Conservation (phyloP, 2,113 vertebrate species). For the Syngnathus typhle region DNA sequence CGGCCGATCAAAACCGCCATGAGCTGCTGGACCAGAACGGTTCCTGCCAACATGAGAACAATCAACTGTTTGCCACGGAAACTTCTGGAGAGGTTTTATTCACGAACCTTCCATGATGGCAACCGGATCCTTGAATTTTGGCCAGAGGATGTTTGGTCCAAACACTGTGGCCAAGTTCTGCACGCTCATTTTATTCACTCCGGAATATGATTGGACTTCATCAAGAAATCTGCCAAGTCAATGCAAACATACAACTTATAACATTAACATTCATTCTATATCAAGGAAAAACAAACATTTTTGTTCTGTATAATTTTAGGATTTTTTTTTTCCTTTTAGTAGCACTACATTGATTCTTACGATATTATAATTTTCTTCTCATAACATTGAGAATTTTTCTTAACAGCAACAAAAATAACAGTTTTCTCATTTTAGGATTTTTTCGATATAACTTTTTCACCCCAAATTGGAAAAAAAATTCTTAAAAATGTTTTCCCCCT, state of each 20-base stretch:
- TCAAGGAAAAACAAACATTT: too few relatives aligned
- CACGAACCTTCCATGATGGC: slow-evolving; percentile 92
- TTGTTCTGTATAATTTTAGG: too few relatives aligned
- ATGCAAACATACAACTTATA: not conserved
- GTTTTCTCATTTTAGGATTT: too few relatives aligned
- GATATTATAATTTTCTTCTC: too few relatives aligned
- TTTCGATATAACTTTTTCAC: too few relatives aligned
- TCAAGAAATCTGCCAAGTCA: slow-evolving; percentile 81
- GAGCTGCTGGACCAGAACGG: slow-evolving; percentile 90
- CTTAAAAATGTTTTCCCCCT: too few relatives aligned
- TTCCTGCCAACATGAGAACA: slow-evolving; percentile 69
- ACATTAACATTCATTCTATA: too few relatives aligned
- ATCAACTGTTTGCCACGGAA: not conserved
- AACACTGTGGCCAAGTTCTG: slow-evolving; percentile 96
- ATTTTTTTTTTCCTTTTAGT: too few relatives aligned
- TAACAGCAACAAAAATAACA: too few relatives aligned
- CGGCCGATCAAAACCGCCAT: slow-evolving; percentile 95
- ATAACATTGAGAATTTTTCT: too few relatives aligned
- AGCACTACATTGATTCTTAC: too few relatives aligned
- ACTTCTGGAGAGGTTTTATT: not conserved
- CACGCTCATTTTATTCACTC: slow-evolving; percentile 97
- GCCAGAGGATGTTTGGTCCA: slow-evolving; percentile 91
- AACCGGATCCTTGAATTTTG: slow-evolving; percentile 92
- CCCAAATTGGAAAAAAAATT: too few relatives aligned
- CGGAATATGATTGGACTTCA: slow-evolving; percentile 94